Evolutionary conservation across 1,140 invertebrate genomes (phyloP), one percentile per base, ranked within the genome.

Genomic region (Drosophila sp.): DNA sequence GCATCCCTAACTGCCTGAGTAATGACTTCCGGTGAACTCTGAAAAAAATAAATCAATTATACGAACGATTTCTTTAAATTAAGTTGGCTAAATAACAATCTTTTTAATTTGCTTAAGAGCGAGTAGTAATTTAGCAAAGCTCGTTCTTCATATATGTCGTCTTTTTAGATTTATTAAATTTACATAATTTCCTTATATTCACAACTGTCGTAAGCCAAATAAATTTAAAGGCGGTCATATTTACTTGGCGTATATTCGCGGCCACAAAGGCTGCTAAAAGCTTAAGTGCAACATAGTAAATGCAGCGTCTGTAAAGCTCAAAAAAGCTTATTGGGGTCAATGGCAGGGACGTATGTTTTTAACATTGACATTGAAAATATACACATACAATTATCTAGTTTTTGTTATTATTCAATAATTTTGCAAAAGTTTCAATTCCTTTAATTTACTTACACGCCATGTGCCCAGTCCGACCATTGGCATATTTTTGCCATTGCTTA

Each of bases 381-480:
- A 36, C 16, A 50, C 13, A 18, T n/a, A 11, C 32, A 16, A 51
- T 43, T 21, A 9, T 21, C 4, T 11, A 21, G n/a, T 58, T 43
- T 40, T 45, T 53, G 53, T 29, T 14, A 83, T 76, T 86, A 74
- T 74, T 81, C 14, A 87, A 75, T 77, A 54, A 36, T 8, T 45
- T 41, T 9, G 38, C 18, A 45, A 7, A 9, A 29, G 29, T 9
- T 32, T 5, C 5, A 21, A 32, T 2, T 43, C 48, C 53, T 38
- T 7, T 63, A 91, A 92, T 93, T 7, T 63, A 91, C 92, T 93
- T 90, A 96, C 95, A 83, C 95, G 94, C 95, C 96, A 97, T 5
- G 96, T 97, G 7, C 96, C 96, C 4, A 97, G 92, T n/a, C 96
- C 96, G 45, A 97, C 86, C 8, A 94, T 91, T 0, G 96, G 96